Conservation (phyloP, 1,140 invertebrate species). For the Zophobas morio region DNA sequence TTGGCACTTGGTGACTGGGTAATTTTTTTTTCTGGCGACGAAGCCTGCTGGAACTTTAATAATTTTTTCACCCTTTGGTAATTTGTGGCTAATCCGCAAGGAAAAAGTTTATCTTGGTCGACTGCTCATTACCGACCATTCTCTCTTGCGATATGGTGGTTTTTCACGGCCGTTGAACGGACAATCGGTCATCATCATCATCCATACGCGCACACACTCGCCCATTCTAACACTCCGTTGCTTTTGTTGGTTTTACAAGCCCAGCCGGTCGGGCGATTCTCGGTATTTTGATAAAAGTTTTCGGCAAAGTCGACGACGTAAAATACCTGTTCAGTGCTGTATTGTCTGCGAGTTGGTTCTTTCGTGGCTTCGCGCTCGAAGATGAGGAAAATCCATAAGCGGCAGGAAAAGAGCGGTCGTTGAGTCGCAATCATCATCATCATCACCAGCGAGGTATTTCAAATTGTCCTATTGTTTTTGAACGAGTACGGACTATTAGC, state of each 20-base stretch:
- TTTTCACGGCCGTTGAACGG: constrained; percentile 26
- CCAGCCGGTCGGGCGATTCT: background rate
- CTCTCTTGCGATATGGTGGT: constrained; percentile 8
- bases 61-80: background rate
- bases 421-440: background rate
- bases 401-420: background rate
- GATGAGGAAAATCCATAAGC: background rate
- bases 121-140: constrained; percentile 12
- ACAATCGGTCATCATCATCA: constrained; percentile 30
- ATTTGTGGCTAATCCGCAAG: background rate
- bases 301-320: background rate
- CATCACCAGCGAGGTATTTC: background rate
- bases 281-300: constrained; percentile 2
- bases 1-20: no score
- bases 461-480: constrained; percentile 2
- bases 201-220: background rate
- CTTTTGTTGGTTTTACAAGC: constrained; percentile 10
- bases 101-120: background rate
- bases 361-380: background rate
- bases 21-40: no score
- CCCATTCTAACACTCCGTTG: background rate
- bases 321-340: background rate
- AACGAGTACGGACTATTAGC: background rate
- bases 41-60: background rate
- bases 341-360: background rate